Evolutionary conservation across 2,113 vertebrate species (phyloP), one percentile per base, ranked within the genome.

Genomic region (Erythrocercus mccallii): DNA sequence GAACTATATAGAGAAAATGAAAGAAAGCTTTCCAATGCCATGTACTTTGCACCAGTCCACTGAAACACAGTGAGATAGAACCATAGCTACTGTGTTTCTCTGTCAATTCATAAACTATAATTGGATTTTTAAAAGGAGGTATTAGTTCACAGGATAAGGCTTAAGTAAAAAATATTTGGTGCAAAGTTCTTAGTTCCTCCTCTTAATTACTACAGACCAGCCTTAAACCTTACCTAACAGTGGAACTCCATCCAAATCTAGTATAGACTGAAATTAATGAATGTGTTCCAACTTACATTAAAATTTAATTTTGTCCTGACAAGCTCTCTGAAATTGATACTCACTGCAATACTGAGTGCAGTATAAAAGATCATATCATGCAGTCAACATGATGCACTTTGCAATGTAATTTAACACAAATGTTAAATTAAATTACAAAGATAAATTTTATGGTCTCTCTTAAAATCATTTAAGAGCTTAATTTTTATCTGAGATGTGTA

Each of bases 381-480:
- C 56, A 96, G 92, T 86, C 95, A 94, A 88, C 90, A 90, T 86
- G 82, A 90, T 95, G 80, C 87, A 92, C 80, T 94, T 96, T 79
- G 79, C 79, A 88, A 76, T 96, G 92, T 93, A 81, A 77, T 90
- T 93, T 96, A 95, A 86, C 72, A 74, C 65, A 88, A 86, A 95
- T 79, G 82, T 96, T 93, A 90, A 93, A 93, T 95, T 93, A 96
- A 95, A 95, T 94, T 88, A 74, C 72, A 74, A 88, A 88, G 86
- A 86, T 90, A 86, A 95, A 86, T 92, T 77, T 95, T 94, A 92
- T 53, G 40, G 14, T 74, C 72, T 66, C 66, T 84, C 62, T 90
- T 91, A 95, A 92, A 96, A 93, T 94, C 73, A 90, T 93, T 95
- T 84, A 83, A 96, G 72, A 93, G 53, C 37, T 95, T 91, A 81